A percentile compares a stretch with the other conserved stretches of the same genome.
Evolutionary conservation across 1,140 invertebrate species (phyloP).

Genomic region (Ganaspis sp.): DNA sequence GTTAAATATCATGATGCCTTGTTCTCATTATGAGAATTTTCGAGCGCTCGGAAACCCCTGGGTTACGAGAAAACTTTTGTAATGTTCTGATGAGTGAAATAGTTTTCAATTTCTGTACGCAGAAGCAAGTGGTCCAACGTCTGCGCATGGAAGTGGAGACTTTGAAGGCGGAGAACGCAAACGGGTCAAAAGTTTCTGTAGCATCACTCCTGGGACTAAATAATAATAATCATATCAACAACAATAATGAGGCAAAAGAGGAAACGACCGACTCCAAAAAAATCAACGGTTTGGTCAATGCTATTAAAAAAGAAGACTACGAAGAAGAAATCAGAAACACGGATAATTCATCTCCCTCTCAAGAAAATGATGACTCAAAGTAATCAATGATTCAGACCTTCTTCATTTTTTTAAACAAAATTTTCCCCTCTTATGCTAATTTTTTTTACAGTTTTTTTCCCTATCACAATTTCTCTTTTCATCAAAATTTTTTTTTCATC

Average conservation of each 20-base stretch:
- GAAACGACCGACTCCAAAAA: constrained; percentile 36
- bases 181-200: constrained; percentile 65
- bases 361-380: constrained; percentile 43
- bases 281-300: constrained; percentile 55
- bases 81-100: constrained; percentile 29
- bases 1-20: background rate
- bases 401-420: background rate
- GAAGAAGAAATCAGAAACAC: constrained; percentile 66
- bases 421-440: no score
- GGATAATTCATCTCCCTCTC: constrained; percentile 49
- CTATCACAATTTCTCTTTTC: no score
- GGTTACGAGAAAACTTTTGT: constrained; percentile 7
- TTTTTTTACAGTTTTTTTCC: no score
- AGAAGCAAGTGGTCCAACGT: constrained; percentile 69
- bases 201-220: constrained; percentile 63
- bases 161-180: constrained; percentile 63
- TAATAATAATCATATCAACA: constrained; percentile 65
- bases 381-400: background rate
- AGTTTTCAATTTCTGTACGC: constrained; percentile 48
- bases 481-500: no score
- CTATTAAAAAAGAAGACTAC: constrained; percentile 62
- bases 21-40: background rate
- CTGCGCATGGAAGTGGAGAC: constrained; percentile 68
- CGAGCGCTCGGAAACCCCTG: background rate
- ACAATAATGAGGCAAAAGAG: constrained; percentile 57